phyloP scores from a whole-genome alignment of 2,888 invertebrate genomes.

The Orthosia incerta region DNA sequence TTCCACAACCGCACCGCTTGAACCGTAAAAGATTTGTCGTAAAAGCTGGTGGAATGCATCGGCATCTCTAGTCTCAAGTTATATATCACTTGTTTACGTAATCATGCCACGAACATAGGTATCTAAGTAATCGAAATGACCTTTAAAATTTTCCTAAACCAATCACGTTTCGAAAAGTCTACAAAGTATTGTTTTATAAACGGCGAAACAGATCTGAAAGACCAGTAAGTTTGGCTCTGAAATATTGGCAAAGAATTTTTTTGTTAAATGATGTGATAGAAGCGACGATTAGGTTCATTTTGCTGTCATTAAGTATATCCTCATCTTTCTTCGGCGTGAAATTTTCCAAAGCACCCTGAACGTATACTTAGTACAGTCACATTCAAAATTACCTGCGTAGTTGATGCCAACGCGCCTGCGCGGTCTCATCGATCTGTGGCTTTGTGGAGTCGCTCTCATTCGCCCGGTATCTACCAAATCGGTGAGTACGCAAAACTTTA shows the following conservation, averaged over 20 bases:
- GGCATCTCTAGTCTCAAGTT: too few species aligned
- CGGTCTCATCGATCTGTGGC: slow-evolving; percentile 75
- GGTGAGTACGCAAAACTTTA: slow-evolving; percentile 83
- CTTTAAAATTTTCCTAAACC: slow-evolving; percentile 27
- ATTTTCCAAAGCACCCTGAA: slow-evolving; percentile 12
- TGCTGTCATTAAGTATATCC: slow-evolving; percentile 7
- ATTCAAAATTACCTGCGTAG: slow-evolving; percentile 71
- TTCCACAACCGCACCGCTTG: too few species aligned
- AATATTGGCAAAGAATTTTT: neutral
- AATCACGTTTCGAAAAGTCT: slow-evolving; percentile 23
- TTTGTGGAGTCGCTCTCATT: slow-evolving; percentile 72
- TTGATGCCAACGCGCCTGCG: slow-evolving; percentile 79
- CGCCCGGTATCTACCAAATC: slow-evolving; percentile 79
- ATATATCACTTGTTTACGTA: slow-evolving; percentile 14
- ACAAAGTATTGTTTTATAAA: slow-evolving; percentile 1
- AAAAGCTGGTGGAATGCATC: too few species aligned
- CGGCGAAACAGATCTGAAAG: neutral
- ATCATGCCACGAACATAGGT: neutral
- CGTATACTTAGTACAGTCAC: slow-evolving; percentile 54
- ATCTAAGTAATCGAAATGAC: slow-evolving; percentile 5
- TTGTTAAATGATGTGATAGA: neutral
- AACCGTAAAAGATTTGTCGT: too few species aligned
- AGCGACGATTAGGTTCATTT: slow-evolving; percentile 27
- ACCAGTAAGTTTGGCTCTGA: neutral
- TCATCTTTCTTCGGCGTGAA: slow-evolving; percentile 13